phyloP scores from a whole-genome alignment of 2,113 vertebrate genomes.

The Brachyhypopomus gauderio region DNA sequence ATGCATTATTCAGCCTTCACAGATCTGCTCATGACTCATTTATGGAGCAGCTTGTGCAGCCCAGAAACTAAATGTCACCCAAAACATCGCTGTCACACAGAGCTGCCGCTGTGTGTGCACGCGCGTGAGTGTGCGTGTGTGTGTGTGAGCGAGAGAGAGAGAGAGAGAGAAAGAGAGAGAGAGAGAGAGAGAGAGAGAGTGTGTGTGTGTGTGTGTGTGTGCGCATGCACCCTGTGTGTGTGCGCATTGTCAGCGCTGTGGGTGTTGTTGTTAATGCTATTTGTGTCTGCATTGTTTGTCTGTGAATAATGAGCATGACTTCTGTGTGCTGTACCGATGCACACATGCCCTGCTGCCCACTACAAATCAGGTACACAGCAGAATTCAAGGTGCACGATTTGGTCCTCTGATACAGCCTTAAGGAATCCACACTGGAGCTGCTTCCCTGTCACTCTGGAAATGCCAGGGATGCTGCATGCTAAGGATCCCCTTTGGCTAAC shows the following conservation, averaged over 20 bases:
- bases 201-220: background rate
- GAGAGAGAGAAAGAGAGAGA: too few relatives aligned
- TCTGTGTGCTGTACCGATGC: slow-evolving; percentile 35
- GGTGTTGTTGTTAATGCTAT: slow-evolving; percentile 49
- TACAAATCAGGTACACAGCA: slow-evolving; percentile 13
- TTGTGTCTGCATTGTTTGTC: slow-evolving; percentile 52
- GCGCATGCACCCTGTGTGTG: slow-evolving; percentile 17
- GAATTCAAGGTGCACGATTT: background rate
- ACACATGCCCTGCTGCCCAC: slow-evolving; percentile 27
- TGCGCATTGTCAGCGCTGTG: slow-evolving; percentile 35
- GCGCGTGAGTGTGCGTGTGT: slow-evolving; percentile 26
- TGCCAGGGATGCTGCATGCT: background rate
- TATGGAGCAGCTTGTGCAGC: slow-evolving; percentile 76
- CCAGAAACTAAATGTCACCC: slow-evolving; percentile 74
- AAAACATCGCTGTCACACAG: slow-evolving; percentile 67
- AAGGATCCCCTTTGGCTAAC: background rate
- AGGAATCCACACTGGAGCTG: background rate
- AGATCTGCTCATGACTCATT: slow-evolving; percentile 80
- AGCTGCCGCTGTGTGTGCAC: slow-evolving; percentile 38
- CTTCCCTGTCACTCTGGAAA: background rate
- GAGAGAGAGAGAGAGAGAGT: too few relatives aligned
- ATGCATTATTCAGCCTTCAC: slow-evolving; percentile 80
- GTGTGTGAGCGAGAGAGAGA: too few relatives aligned
- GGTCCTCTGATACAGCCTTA: background rate
- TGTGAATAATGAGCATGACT: slow-evolving; percentile 49